Evolutionary conservation across 2,797 vertebrate species (phyloP).

Genomic region (Darevskia nairensis): DNA sequence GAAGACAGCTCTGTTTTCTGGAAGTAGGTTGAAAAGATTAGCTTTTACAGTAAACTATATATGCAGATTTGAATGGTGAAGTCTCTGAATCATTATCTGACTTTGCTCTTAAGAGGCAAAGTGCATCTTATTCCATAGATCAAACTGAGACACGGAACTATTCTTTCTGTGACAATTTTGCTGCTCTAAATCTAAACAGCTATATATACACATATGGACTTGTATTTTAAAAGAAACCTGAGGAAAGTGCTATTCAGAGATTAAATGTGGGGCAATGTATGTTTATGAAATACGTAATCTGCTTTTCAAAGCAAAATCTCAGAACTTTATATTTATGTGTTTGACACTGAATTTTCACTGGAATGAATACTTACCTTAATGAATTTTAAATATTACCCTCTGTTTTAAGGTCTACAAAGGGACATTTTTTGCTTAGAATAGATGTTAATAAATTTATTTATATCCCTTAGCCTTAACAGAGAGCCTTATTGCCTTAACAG

Average conservation of each 20-base stretch:
- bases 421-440: not conserved
- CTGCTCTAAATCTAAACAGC: not conserved
- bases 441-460: not conserved
- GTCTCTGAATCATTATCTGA: not conserved
- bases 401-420: not conserved
- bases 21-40: not conserved
- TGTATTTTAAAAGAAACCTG: not conserved
- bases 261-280: not conserved
- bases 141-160: not conserved
- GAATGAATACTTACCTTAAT: not conserved
- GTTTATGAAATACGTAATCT: too few relatives aligned
- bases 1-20: not conserved
- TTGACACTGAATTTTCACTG: not conserved
- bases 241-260: not conserved
- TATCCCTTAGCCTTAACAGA: not conserved
- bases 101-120: not conserved
- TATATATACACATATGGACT: not conserved
- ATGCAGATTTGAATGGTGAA: not conserved
- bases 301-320: not conserved
- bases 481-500: not conserved
- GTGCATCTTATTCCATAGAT: not conserved
- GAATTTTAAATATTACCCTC: too few relatives aligned
- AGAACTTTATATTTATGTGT: not conserved
- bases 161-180: not conserved
- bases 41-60: not conserved